These are phyloP conservation scores for Morus bassanus DNA, from an alignment of 2,797 vertebrate genomes.

Conservation along the genomic window DNA sequence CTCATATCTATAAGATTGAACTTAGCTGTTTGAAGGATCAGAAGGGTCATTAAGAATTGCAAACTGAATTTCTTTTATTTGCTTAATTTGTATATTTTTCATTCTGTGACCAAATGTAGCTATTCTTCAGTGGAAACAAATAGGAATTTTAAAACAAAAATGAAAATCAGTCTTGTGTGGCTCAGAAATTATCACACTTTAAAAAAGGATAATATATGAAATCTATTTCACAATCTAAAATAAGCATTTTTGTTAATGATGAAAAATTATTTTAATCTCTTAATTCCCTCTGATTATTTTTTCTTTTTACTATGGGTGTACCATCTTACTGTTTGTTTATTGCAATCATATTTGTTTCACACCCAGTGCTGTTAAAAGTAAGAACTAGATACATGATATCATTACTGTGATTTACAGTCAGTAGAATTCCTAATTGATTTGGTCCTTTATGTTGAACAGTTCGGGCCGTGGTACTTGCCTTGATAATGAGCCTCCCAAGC, in stretches of 20 bases:
- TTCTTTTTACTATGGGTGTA: slow-evolving; percentile 50
- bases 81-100: slow-evolving; percentile 66
- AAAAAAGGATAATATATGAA: slow-evolving; percentile 46
- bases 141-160: slow-evolving; percentile 58
- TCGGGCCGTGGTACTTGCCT: slow-evolving; percentile 99
- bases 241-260: slow-evolving; percentile 6
- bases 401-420: slow-evolving; percentile 63
- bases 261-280: slow-evolving; percentile 2
- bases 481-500: slow-evolving; percentile 99
- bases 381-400: slow-evolving; percentile 65
- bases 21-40: background rate
- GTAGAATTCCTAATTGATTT: slow-evolving; percentile 75
- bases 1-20: background rate
- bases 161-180: slow-evolving; percentile 73
- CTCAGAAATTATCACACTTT: slow-evolving; percentile 63
- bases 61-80: slow-evolving; percentile 34
- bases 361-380: slow-evolving; percentile 61
- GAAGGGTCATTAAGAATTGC: slow-evolving; percentile 15
- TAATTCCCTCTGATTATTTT: slow-evolving; percentile 31
- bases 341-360: slow-evolving; percentile 47
- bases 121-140: slow-evolving; percentile 69
- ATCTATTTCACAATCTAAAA: slow-evolving; percentile 48
- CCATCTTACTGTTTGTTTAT: slow-evolving; percentile 46
- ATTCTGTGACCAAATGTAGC: slow-evolving; percentile 60
- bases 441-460: slow-evolving; percentile 92